phyloP scores from a whole-genome alignment of 2,888 invertebrate genomes.

The Labia minor region DNA sequence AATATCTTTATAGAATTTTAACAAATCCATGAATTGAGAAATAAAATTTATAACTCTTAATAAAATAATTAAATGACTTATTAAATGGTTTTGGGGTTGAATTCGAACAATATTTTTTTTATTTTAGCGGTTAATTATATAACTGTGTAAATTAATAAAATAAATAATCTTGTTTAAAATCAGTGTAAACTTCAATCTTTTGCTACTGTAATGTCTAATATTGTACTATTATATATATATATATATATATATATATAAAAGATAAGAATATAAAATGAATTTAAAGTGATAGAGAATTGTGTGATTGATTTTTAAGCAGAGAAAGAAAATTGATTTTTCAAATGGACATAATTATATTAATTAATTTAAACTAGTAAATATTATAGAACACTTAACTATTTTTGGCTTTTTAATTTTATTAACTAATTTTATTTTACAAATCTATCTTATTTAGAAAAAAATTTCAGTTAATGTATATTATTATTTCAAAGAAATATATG shows the following conservation, averaged over 20 bases:
- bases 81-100: neutral
- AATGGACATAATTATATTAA: no score
- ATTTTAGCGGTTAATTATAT: neutral
- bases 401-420: no score
- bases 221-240: neutral
- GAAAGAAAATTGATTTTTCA: no score
- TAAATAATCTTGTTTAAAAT: neutral
- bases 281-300: neutral
- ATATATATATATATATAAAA: neutral
- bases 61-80: neutral
- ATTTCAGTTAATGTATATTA: no score
- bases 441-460: no score
- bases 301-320: neutral
- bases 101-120: neutral
- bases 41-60: neutral
- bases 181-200: neutral
- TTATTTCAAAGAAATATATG: no score
- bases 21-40: no score
- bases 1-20: no score
- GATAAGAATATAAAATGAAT: neutral
- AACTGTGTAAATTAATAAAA: neutral
- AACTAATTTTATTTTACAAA: no score
- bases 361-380: no score
- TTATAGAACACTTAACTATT: no score
- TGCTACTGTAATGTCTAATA: slow-evolving; percentile 5